These are phyloP conservation scores for Nineta flava DNA, from an alignment of 2,888 invertebrate species.

Conservation along the genomic window DNA sequence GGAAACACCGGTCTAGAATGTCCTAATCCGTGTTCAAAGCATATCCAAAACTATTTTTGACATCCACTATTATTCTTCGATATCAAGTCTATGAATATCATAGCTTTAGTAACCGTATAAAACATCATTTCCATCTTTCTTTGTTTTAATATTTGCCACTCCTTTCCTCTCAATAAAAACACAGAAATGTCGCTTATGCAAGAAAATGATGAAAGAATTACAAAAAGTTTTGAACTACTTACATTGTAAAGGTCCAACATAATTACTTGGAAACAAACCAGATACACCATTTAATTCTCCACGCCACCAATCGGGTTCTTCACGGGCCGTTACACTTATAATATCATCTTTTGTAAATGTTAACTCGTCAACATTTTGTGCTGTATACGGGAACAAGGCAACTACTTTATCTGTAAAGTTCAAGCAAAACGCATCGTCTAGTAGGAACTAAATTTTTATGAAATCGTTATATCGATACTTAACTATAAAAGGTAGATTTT, in stretches of 20 bases:
- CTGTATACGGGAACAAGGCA: constrained; percentile 85
- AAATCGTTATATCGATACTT: not conserved
- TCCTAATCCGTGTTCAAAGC: no score
- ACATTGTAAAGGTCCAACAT: constrained; percentile 63
- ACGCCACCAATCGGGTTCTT: constrained; percentile 96
- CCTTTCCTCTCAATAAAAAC: no score
- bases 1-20: no score
- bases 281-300: constrained; percentile 80
- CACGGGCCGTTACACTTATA: constrained; percentile 74
- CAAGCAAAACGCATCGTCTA: constrained; percentile 5
- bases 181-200: no score
- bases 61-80: no score
- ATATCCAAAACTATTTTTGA: no score
- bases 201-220: not conserved
- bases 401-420: constrained; percentile 60
- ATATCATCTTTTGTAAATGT: constrained; percentile 85
- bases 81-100: no score
- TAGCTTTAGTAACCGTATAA: no score
- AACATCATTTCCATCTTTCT: no score
- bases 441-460: not conserved
- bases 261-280: constrained; percentile 92
- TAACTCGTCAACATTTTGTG: constrained; percentile 88
- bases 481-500: not conserved
- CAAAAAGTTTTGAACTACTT: constrained; percentile 27
- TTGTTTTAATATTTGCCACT: no score